Evolutionary conservation across 2,888 invertebrate species (phyloP), one percentile per base, ranked within the genome.

Genomic region (Tribolium freemani): DNA sequence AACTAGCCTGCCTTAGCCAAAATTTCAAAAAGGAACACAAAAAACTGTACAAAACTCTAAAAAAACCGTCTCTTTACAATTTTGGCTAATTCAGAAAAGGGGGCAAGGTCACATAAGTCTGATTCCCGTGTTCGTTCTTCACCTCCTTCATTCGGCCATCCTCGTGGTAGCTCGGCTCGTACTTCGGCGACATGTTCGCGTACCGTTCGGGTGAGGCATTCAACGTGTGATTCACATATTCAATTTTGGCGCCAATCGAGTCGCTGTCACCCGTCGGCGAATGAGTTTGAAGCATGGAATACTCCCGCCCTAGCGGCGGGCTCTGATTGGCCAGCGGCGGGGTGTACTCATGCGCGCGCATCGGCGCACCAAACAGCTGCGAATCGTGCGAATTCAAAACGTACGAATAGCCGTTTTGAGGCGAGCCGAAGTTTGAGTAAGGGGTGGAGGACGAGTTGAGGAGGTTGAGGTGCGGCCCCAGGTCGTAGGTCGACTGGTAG

Each of bases 401-500:
- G 77, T 91, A 90, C 6, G 89, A 88, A 70, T 88, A 89, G 88
- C 74, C 90, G 38, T 90, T 89, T 53, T 89, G 90, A 56, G 89
- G 88, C 0, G 90, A 86, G 58, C 90, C 90, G 80, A 92, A 93
- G 54, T 89, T 89, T 8, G 92, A 90, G 76, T 92, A 93, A 0
- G 91, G 90, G 72, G 90, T 89, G 58, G 90, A 88, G 4, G 82
- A 81, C 0, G 93, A 92, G 68, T 93, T 93, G 44, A 94, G 87
- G 38, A 95, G 86, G 83, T 91, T 92, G 70, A 92, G 87, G 82
- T 95, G 95, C 6, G 94, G 92, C 13, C 93, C 91, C 10, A 94
- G 85, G 80, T 94, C 94, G 83, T 94, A 94, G 0, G 93, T 91
- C 45, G 93, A 91, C 78, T 93, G 93, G 75, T 85, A 84, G 0